Evolutionary conservation across 2,797 vertebrate genomes (phyloP), one percentile per base, ranked within the genome.

Genomic region (Sphenodon punctatus): DNA sequence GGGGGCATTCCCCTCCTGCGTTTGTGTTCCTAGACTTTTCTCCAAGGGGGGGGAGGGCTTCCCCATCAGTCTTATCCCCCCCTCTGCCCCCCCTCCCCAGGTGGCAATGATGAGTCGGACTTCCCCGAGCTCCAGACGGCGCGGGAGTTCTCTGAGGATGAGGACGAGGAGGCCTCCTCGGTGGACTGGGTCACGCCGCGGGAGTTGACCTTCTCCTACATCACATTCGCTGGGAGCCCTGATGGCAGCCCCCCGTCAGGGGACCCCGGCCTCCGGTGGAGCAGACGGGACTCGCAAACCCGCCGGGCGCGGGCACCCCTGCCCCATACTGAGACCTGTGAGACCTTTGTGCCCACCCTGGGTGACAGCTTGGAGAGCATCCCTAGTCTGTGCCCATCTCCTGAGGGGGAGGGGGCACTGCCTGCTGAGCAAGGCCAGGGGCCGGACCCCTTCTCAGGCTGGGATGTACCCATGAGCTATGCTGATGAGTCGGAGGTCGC

Each of bases 161-260:
- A 98, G 2, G 94, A 95, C n/a, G 94, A 94, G 22, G 95, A 95
- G 61, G 94, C 93, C 43, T 93, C 94, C 12, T 96, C 96, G 1
- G 96, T 96, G 60, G 89, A 97, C 80, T 97, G 97, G 97, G 97
- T 97, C 51, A 97, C 97, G 20, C 97, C 97, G 0, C 95, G 97
- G 15, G 98, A 98, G 95, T 95, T 97, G 93, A 98, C 97, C 42
- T 98, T 98, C 91, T 98, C 97, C 63, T 98, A 98, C 93, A 97
- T 98, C 10, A 97, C 98, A 91, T 97, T 98, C 6, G 95, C 96
- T 0, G 97, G 96, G 36, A 82, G 92, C 1, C 96, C 95, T 84
- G 93, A 93, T 80, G 55, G 96, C n/a, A 91, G 80, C 36, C 94
- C 80, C 2, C 25, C 67, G 13, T 20, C 43, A 15, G 80, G 74